A percentile compares a stretch with the other conserved stretches of the same genome.
These are phyloP conservation scores for Sebastes trivittatus DNA, from an alignment of 2,797 vertebrate genomes.

Conservation along the genomic window DNA sequence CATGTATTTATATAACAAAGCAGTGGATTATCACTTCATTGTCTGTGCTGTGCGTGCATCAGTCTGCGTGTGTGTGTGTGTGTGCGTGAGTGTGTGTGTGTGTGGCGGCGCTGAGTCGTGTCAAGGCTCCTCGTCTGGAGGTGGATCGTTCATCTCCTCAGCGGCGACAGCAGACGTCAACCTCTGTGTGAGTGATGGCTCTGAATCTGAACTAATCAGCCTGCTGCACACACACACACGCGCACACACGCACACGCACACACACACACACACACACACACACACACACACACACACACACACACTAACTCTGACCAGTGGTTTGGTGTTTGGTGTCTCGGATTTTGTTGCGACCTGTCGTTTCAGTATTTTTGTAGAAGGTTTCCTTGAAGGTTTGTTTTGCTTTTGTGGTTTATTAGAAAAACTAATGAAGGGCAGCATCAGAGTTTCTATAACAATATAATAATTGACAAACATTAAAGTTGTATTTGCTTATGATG, in stretches of 20 bases:
- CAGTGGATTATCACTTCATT: slow-evolving; percentile 21
- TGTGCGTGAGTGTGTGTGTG: slow-evolving; percentile 1
- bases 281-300: slow-evolving; percentile 10
- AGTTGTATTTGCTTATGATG: not conserved
- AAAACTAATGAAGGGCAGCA: not conserved
- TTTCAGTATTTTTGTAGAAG: not conserved
- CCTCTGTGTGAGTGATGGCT: slow-evolving; percentile 52
- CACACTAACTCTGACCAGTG: not conserved
- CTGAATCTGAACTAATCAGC: slow-evolving; percentile 53
- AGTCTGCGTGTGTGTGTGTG: not conserved
- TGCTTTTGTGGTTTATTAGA: not conserved
- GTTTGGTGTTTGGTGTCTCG: not conserved
- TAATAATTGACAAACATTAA: not conserved
- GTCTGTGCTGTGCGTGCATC: not conserved
- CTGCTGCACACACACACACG: not conserved
- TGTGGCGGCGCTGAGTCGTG: slow-evolving; percentile 5
- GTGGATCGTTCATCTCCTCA: slow-evolving; percentile 61
- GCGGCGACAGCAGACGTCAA: slow-evolving; percentile 54
- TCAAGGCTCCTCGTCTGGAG: slow-evolving; percentile 55
- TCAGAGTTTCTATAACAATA: not conserved
- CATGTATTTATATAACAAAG: slow-evolving; percentile 6
- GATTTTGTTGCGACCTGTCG: not conserved
- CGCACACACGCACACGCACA: slow-evolving; percentile 1
- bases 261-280: not conserved
- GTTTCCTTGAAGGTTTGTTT: slow-evolving; percentile 8